Evolutionary conservation across 2,888 invertebrate species (phyloP).

Genomic region (Trachelus iudaicus): DNA sequence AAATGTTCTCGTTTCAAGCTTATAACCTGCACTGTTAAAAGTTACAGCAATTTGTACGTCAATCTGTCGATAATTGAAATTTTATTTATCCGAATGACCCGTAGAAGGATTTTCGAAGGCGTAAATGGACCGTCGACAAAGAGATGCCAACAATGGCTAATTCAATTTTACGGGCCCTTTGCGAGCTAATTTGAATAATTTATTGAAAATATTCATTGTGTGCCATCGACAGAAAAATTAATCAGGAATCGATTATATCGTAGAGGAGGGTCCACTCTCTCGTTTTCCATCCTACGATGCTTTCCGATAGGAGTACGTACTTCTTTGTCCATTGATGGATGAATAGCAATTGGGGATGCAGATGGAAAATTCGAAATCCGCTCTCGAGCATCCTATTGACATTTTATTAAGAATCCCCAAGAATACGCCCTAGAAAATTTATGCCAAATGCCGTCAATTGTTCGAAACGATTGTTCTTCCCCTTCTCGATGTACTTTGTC

Average conservation of each 20-base stretch:
- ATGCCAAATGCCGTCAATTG: background rate
- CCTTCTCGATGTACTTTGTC: background rate
- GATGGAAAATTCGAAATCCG: constrained; percentile 42
- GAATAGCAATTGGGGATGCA: constrained; percentile 40
- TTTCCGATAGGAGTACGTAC: background rate
- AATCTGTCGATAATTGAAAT: constrained; percentile 34
- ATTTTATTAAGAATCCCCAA: constrained; percentile 6
- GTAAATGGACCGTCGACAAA: constrained; percentile 17
- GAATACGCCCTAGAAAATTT: constrained; percentile 5
- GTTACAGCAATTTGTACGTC: background rate
- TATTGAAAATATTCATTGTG: constrained; percentile 51
- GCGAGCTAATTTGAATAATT: constrained; percentile 50
- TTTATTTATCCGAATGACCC: constrained; percentile 33
- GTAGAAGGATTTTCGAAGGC: constrained; percentile 29
- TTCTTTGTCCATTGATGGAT: constrained; percentile 14
- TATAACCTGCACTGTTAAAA: background rate
- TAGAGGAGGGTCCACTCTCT: constrained; percentile 19
- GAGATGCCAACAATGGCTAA: constrained; percentile 33
- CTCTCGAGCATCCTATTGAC: constrained; percentile 26
- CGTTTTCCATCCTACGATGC: background rate
- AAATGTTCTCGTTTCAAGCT: background rate
- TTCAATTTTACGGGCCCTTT: constrained; percentile 42
- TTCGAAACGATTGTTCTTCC: background rate
- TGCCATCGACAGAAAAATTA: constrained; percentile 53
- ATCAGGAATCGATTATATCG: constrained; percentile 49